Base-by-base conservation (phyloP, 2,888 invertebrate species). In the Meteorus cinctellus region DNA sequence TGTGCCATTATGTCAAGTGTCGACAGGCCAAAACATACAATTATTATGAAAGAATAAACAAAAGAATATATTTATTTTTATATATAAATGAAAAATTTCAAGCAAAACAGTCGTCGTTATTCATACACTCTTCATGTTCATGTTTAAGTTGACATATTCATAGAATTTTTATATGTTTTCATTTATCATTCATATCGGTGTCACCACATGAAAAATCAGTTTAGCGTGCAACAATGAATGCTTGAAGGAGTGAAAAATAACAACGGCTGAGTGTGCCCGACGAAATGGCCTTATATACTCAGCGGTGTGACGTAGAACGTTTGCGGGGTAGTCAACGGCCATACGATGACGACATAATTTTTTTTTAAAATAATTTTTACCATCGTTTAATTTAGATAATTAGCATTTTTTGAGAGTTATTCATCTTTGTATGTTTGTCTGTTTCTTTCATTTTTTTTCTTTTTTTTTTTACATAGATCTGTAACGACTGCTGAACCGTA, bases 401-500 rank as follows among this genome's bases (percentile, higher is more conserved):
- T 84, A 81, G 80, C 80, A 80, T 83, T 81, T 76, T 81, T 77
- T 65, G 69, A 75, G 66, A 68, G 71, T 77, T 77, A 48, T 69
- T 74, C 41, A 14, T 45, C 80, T 75, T 79, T 79, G 41, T 41
- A 12, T 41, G 41, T 41, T 41, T 41, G 41, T 41, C 8, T 41
- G 41, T 41, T 2, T 81, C 74, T 74, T 77, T 77, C 76, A 76
- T 73, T 70, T 80, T 63, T 51, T 73, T 80, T 80, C 71, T 79
- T 79, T 81, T 77, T 74, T 74, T 77, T 77, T 77, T 73, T 72
- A 73, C 78, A 78, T 75, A 77, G 59, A 81, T 83, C 83, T 83
- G 83, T 86, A 81, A 82, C 86, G 84, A 85, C 83, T 85, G 85
- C 77, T 81, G 78, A 79, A 82, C 81, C 86, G 83, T 87, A 86